Percentiles rank a stretch among this genome's conserved stretches.
Conservation (phyloP, 1,140 invertebrate species). For the Halesus radiatus region DNA sequence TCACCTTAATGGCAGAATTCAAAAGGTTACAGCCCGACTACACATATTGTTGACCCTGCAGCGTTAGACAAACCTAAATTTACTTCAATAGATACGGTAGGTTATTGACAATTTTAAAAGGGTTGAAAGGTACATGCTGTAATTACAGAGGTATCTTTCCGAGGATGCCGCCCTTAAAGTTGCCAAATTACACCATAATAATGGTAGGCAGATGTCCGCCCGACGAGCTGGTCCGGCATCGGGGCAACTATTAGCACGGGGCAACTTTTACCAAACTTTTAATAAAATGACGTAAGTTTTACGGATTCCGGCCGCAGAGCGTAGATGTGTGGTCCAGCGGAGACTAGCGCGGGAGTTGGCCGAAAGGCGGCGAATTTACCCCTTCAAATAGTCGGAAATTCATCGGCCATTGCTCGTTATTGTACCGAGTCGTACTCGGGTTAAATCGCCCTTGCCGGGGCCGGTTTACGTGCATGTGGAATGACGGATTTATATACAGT, state of each 20-base stretch:
- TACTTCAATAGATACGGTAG: no score
- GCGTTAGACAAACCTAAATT: no score
- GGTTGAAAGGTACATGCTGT: neutral
- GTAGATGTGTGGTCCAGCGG: neutral
- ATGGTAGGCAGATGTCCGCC: constrained; percentile 12
- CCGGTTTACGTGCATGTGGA: no score
- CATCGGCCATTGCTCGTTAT: no score
- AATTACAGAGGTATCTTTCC: neutral
- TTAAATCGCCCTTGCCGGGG: no score
- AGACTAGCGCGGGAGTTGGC: neutral
- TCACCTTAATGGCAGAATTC: no score
- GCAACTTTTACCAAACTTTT: constrained; percentile 15
- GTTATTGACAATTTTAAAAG: no score
- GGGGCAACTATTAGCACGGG: constrained; percentile 1
- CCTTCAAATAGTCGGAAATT: no score
- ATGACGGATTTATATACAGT: no score
- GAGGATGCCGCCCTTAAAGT: constrained; percentile 8
- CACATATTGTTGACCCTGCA: no score
- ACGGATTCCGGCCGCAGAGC: neutral
- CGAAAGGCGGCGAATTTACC: neutral
- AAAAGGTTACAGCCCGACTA: no score
- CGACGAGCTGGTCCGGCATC: neutral
- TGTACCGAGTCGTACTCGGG: no score
- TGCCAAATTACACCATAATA: constrained; percentile 8
- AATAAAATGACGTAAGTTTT: constrained; percentile 19